These are phyloP conservation scores for Galagoides demidoff DNA, from an alignment of 2,797 vertebrate genomes.

Conservation along the genomic window DNA sequence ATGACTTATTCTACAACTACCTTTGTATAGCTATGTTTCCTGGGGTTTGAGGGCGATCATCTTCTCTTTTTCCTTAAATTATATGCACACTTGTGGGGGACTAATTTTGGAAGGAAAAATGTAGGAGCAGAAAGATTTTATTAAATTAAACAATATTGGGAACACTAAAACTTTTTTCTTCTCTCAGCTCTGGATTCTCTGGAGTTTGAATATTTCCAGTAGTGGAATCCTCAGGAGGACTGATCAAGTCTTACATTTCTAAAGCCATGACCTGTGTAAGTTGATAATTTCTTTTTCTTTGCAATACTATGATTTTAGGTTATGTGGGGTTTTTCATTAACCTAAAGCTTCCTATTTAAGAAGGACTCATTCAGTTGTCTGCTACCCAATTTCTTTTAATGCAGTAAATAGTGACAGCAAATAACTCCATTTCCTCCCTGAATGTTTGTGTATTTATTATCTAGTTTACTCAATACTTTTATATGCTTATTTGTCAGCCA, in stretches of 20 bases:
- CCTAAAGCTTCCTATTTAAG: not conserved
- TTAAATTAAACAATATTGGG: not conserved
- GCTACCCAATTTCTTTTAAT: not conserved
- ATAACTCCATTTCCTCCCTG: not conserved
- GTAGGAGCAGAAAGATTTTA: not conserved
- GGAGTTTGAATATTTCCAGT: not conserved
- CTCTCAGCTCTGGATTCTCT: not conserved
- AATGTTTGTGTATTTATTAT: not conserved
- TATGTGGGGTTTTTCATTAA: not conserved
- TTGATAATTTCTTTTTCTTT: constrained; percentile 16
- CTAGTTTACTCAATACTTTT: not conserved
- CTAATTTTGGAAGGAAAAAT: not conserved
- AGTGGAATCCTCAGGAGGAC: not conserved
- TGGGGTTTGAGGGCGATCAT: not conserved
- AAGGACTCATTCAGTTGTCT: not conserved
- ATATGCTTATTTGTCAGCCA: not conserved
- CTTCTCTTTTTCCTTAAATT: not conserved
- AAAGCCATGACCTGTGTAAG: constrained; percentile 46
- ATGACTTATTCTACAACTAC: not conserved
- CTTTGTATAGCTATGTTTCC: not conserved
- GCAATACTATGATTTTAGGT: not conserved
- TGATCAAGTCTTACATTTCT: not conserved
- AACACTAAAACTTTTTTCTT: not conserved
- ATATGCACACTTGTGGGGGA: not conserved
- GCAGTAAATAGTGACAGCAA: not conserved